A percentile compares a stretch with the other conserved stretches of the same genome.
Conservation (phyloP, 1,140 invertebrate species). For the fruit fly (Drosophila melanogaster) region Release_6_plus_ISO1_MT NT_037436.4:2502001-2502500, state of each 20-base stretch:
- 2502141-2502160: neutral
- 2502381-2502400: conserved; percentile 28
- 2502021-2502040: neutral
- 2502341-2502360: conserved; percentile 10
- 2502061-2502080: neutral
- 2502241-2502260: conserved; percentile 45
- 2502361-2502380: neutral
- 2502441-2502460: conserved; percentile 24
- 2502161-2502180: conserved; percentile 52
- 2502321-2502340: conserved; percentile 34
- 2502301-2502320: conserved; percentile 63
- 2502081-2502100: no score
- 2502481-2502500: conserved; percentile 43
- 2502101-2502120: no score
- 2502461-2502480: conserved; percentile 47
- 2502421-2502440: neutral
- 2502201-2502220: conserved; percentile 46
- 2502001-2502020: neutral
- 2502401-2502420: conserved; percentile 8
- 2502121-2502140: no score
- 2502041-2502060: neutral
- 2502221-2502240: conserved; percentile 52
- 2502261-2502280: conserved; percentile 49
- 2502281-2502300: neutral
- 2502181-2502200: conserved; percentile 43